Evolutionary conservation across 2,797 vertebrate species (phyloP).

Genomic region (Tokudaia muenninki): DNA sequence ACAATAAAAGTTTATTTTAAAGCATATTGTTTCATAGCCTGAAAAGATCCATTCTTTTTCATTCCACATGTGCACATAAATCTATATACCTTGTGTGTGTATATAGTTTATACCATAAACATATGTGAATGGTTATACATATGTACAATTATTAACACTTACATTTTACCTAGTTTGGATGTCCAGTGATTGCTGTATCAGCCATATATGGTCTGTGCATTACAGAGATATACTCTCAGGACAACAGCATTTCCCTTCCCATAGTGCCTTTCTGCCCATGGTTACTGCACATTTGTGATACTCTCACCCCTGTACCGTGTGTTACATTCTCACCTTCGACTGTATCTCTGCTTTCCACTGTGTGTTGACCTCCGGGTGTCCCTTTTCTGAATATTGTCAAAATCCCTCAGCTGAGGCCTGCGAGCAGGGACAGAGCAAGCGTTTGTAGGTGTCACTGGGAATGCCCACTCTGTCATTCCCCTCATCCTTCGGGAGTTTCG

Average conservation of each 20-base stretch:
- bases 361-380: not conserved
- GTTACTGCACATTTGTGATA: not conserved
- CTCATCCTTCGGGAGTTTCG: not conserved
- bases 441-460: not conserved
- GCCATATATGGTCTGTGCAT: not conserved
- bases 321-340: not conserved
- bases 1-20: not conserved
- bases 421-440: not conserved
- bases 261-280: too few species aligned
- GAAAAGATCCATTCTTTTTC: conserved; percentile 25
- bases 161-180: not conserved
- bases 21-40: not conserved
- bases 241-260: not conserved
- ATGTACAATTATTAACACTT: not conserved
- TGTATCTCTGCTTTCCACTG: not conserved
- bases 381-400: not conserved
- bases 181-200: not conserved
- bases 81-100: not conserved
- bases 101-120: not conserved
- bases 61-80: not conserved
- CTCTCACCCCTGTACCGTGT: not conserved
- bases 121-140: not conserved
- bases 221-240: not conserved
- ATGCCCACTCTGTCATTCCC: not conserved
- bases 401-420: not conserved